Evolutionary conservation across 2,113 vertebrate species (phyloP).

Genomic region (Cyanistes caeruleus): DNA sequence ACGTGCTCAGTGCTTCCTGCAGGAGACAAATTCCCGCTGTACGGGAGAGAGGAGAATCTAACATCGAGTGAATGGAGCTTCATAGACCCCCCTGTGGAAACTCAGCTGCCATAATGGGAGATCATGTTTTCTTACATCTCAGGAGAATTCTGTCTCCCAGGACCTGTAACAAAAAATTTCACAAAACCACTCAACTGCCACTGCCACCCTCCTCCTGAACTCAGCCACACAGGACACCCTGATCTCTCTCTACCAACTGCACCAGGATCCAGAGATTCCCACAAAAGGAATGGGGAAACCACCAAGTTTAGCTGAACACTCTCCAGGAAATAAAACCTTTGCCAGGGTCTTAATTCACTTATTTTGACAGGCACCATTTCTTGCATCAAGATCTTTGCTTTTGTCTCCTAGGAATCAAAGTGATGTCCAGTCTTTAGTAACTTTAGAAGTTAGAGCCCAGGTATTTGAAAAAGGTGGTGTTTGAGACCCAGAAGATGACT

Average conservation of each 20-base stretch:
- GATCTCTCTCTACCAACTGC: not conserved
- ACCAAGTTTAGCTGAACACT: not conserved
- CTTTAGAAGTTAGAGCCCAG: not conserved
- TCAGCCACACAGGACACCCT: not conserved
- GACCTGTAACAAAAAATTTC: not conserved
- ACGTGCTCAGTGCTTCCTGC: not conserved
- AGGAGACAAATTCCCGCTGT: not conserved
- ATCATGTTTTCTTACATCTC: not conserved
- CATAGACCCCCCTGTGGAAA: accelerated
- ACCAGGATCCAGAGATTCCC: not conserved
- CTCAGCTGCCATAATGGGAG: not conserved
- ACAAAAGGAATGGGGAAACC: not conserved
- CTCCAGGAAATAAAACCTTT: not conserved
- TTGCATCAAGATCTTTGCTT: not conserved
- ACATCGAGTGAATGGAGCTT: accelerated
- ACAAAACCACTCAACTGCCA: not conserved
- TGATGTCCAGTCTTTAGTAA: not conserved
- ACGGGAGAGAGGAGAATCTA: not conserved
- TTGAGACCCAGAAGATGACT: not conserved
- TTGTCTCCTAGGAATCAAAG: not conserved
- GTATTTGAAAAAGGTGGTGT: not conserved
- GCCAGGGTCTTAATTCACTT: not conserved
- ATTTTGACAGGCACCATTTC: not conserved
- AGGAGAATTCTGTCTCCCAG: not conserved
- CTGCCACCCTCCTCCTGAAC: not conserved